phyloP scores from a whole-genome alignment of 2,113 vertebrate species.

The Triplophysa dalaica region DNA sequence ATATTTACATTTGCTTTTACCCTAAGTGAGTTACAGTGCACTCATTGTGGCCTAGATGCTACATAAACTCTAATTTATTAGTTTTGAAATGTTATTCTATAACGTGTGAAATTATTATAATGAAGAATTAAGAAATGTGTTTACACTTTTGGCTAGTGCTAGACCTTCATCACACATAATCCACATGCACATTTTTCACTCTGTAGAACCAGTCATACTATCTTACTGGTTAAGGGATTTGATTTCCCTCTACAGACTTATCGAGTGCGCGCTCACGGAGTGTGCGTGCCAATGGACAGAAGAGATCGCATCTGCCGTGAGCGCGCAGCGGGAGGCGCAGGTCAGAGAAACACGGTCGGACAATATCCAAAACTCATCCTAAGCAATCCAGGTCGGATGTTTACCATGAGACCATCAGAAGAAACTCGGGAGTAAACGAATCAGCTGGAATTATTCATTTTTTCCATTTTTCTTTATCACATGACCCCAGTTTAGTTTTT shows the following conservation, averaged over 20 bases:
- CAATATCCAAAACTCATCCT: conserved; percentile 9
- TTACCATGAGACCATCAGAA: conserved; percentile 43
- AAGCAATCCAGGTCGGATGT: conserved; percentile 51
- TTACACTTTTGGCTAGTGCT: too few species aligned
- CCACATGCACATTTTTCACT: too few species aligned
- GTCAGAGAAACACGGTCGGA: neutral
- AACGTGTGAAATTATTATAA: too few species aligned
- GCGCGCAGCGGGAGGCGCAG: conserved; percentile 36
- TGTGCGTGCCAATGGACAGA: neutral
- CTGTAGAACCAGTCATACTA: too few species aligned
- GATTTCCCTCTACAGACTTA: neutral
- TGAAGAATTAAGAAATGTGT: too few species aligned
- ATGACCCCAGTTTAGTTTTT: neutral
- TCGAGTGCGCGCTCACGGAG: conserved; percentile 14
- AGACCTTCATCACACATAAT: too few species aligned
- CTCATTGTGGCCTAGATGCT: too few species aligned
- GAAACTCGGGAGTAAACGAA: conserved; percentile 51
- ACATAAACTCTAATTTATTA: too few species aligned
- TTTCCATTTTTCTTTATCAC: neutral
- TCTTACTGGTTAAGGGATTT: too few species aligned
- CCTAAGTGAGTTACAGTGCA: too few species aligned
- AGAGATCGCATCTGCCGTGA: neutral
- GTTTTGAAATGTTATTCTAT: too few species aligned
- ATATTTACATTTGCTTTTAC: too few species aligned
- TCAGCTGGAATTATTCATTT: conserved; percentile 24